Base-by-base conservation (phyloP, 2,797 vertebrate species). In the Triplophysa yarkandensis region DNA sequence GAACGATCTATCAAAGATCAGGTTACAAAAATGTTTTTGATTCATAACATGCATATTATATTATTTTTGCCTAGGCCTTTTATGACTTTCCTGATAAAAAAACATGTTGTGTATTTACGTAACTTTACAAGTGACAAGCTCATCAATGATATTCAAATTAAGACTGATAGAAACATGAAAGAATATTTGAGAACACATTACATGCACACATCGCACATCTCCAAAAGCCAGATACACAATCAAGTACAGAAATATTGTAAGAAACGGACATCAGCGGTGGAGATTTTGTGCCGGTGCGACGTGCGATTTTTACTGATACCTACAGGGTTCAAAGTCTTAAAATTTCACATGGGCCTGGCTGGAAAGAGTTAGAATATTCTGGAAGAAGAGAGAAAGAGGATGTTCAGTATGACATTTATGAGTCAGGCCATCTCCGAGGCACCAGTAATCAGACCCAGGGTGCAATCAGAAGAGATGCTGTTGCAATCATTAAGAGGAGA, bases 381-480 rank as follows among this genome's bases (percentile, higher is more conserved):
- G 19, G 32, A 54, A 69, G 36, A 14, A 60, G 63, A 57, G 4
- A 23, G 60, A 52, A 57, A 68, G 68, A 66, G 50, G 19, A 39
- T 63, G 74, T 88, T 89, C 77, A 82, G 82, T 21, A 34, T 90
- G 89, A 89, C 89, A 92, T 94, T 92, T 93, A 81, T 88, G 90
- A 93, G 86, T 85, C 83, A 82, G 76, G 81, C 73, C 81, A 84
- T 86, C 87, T 93, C 90, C 88, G 88, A 89, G 81, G 85, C 88
- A 85, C 81, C 89, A 85, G 83, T 91, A 93, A 93, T 94, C 91
- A 91, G 90, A 88, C 85, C 87, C 83, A 87, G 87, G 91, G 91
- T 90, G 90, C 93, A 94, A 94, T 94, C 93, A 93, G 87, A 83
- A 84, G 89, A 92, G 89, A 91, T 92, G 92, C 90, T 89, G 90